Percentiles rank a stretch among this genome's conserved stretches.
These are phyloP conservation scores for Drosophila prosaltans DNA, from an alignment of 1,140 invertebrate genomes.

Conservation along the genomic window DNA sequence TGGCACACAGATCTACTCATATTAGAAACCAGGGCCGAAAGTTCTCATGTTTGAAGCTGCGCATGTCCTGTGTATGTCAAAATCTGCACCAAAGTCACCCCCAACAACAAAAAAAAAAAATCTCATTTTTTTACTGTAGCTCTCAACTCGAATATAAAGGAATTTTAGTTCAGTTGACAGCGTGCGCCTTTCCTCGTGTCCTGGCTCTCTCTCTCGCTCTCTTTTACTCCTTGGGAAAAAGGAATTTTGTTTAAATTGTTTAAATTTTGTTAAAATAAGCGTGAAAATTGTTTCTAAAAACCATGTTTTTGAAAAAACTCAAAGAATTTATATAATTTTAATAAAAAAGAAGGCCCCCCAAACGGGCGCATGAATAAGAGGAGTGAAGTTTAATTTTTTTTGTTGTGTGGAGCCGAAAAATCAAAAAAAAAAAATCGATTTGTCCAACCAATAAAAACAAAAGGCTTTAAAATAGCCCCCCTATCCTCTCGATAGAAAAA, in stretches of 20 bases:
- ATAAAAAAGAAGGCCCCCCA: background rate
- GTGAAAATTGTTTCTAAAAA: constrained; percentile 28
- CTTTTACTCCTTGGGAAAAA: constrained; percentile 37
- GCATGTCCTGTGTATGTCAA: constrained; percentile 41
- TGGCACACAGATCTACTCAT: constrained; percentile 7
- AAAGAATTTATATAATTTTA: constrained; percentile 14
- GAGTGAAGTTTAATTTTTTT: constrained; percentile 34
- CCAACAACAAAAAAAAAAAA: constrained; percentile 16
- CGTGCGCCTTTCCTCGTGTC: constrained; percentile 65
- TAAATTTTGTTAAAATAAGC: constrained; percentile 33
- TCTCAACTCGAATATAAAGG: constrained; percentile 56
- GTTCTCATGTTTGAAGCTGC: constrained; percentile 8
- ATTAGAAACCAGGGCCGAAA: constrained; percentile 25
- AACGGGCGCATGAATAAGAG: background rate
- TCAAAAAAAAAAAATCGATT: constrained; percentile 73
- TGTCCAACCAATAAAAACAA: constrained; percentile 73
- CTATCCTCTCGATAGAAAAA: background rate
- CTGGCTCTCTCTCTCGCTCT: constrained; percentile 29
- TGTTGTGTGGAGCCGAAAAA: constrained; percentile 42
- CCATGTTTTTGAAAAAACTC: background rate
- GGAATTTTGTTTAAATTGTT: constrained; percentile 41
- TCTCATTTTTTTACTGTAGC: constrained; percentile 11
- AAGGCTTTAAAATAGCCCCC: constrained; percentile 51
- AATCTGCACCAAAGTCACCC: constrained; percentile 39
- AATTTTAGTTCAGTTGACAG: constrained; percentile 78